A percentile compares a stretch with the other conserved stretches of the same genome.
Evolutionary conservation across 2,113 vertebrate genomes (phyloP).

Genomic region (Synodontis membranacea): DNA sequence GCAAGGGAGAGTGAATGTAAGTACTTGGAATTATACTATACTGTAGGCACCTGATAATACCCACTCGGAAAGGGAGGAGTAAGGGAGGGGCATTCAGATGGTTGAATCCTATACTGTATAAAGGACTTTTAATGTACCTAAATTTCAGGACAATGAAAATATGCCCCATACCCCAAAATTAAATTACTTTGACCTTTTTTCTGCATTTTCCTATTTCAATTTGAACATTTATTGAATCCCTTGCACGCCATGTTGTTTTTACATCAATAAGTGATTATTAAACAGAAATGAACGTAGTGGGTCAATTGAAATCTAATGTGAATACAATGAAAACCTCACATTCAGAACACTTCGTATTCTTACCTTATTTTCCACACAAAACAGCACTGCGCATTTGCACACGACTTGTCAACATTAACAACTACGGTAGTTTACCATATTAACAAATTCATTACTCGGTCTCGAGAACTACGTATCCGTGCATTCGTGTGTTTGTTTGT

Average conservation of each 20-base stretch:
- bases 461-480: background rate
- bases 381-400: background rate
- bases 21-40: too few relatives aligned
- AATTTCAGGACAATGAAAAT: too few relatives aligned
- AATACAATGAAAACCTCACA: background rate
- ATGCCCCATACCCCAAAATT: too few relatives aligned
- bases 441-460: constrained; percentile 56
- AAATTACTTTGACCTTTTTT: too few relatives aligned
- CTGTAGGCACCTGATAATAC: too few relatives aligned
- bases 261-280: background rate
- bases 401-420: constrained; percentile 5
- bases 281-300: background rate
- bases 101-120: too few relatives aligned
- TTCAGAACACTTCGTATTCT: background rate
- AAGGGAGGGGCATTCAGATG: too few relatives aligned
- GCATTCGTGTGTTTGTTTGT: constrained; percentile 5
- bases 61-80: too few relatives aligned
- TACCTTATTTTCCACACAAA: background rate
- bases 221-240: background rate
- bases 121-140: too few relatives aligned
- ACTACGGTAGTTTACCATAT: background rate
- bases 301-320: background rate
- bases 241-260: background rate
- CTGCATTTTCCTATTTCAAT: background rate
- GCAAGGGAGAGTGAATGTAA: too few relatives aligned